Conservation (phyloP, 2,888 invertebrate species). For the Chrysotoxum bicinctum region DNA sequence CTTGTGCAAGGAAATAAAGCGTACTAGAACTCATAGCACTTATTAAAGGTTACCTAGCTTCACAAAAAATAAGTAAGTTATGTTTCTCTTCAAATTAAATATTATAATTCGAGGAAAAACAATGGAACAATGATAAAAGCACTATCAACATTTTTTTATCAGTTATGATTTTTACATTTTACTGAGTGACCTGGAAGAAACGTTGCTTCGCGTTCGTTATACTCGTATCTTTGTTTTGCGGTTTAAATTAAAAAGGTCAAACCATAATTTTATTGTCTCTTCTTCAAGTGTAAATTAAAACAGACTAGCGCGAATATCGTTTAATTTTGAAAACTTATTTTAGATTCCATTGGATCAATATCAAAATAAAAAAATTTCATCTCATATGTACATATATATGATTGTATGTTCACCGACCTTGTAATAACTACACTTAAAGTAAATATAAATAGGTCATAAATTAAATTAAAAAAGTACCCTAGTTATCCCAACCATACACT, state of each 20-base stretch:
- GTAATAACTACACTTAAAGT: too few relatives aligned
- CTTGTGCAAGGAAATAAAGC: neutral
- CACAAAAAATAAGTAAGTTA: neutral
- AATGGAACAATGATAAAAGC: neutral
- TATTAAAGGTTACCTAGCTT: neutral
- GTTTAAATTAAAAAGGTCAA: neutral
- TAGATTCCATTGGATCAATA: too few relatives aligned
- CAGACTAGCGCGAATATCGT: too few relatives aligned
- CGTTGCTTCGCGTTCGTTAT: neutral
- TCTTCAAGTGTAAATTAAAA: too few relatives aligned
- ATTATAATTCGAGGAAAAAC: neutral
- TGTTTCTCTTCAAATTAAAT: too few relatives aligned
- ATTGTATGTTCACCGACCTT: too few relatives aligned
- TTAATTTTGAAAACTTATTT: too few relatives aligned
- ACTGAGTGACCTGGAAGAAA: neutral
- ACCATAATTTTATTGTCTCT: neutral
- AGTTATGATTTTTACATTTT: neutral
- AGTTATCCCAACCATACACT: too few relatives aligned
- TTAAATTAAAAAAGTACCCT: too few relatives aligned
- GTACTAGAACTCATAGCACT: conserved; percentile 24
- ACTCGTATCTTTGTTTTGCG: neutral
- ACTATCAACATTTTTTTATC: neutral
- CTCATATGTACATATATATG: too few relatives aligned
- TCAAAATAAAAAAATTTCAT: too few relatives aligned
- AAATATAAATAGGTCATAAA: too few relatives aligned